Evolutionary conservation across 2,888 invertebrate species (phyloP).

Genomic region (Ornithoptera priamus): DNA sequence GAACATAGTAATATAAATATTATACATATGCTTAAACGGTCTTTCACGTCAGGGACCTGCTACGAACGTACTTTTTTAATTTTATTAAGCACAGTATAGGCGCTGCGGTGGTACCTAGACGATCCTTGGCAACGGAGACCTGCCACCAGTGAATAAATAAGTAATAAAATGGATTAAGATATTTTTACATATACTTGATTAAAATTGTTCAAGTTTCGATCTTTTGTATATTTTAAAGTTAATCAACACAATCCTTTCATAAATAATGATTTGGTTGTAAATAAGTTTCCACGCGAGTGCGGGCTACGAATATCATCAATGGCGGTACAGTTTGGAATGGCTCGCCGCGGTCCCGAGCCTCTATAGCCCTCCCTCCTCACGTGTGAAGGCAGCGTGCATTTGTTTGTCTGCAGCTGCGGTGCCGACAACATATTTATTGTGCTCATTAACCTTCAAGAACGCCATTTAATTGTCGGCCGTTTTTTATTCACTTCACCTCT

Average conservation of each 20-base stretch:
- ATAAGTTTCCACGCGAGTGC: conserved; percentile 32
- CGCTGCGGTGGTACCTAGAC: too few species aligned
- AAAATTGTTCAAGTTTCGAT: conserved; percentile 38
- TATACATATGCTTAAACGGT: too few species aligned
- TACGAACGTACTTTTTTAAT: too few species aligned
- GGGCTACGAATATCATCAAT: conserved; percentile 57
- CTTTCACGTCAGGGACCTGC: too few species aligned
- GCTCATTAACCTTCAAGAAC: conserved; percentile 81
- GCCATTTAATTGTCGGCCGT: conserved; percentile 80
- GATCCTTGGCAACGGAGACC: too few species aligned
- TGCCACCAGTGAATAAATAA: too few species aligned
- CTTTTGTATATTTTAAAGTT: too few species aligned
- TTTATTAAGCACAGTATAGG: too few species aligned
- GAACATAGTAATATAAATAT: too few species aligned
- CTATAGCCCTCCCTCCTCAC: conserved; percentile 69
- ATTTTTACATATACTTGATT: neutral
- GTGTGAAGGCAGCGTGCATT: conserved; percentile 71
- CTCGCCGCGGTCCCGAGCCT: conserved; percentile 55
- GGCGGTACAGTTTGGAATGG: conserved; percentile 61
- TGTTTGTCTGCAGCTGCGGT: conserved; percentile 78
- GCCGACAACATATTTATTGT: conserved; percentile 81
- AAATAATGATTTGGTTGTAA: conserved; percentile 42
- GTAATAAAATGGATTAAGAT: too few species aligned
- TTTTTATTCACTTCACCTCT: conserved; percentile 80
- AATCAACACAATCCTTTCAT: conserved; percentile 46